phyloP scores from a whole-genome alignment of 2,888 invertebrate genomes.

The Sinelater perroti region DNA sequence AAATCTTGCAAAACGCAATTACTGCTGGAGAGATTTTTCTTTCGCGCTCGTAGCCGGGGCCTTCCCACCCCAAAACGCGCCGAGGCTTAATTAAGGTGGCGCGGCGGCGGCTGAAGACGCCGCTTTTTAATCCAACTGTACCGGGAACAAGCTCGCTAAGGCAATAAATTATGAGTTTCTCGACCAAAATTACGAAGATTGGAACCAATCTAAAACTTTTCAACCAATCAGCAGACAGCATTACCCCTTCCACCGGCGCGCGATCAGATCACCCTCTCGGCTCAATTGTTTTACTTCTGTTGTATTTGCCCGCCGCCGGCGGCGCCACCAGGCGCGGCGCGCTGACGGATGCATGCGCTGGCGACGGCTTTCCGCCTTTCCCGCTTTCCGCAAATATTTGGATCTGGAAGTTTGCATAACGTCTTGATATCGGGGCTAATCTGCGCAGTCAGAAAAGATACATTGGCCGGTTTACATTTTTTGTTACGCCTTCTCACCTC shows the following conservation, averaged over 20 bases:
- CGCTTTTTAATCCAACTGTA: slow-evolving; percentile 46
- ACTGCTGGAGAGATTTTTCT: slow-evolving; percentile 1
- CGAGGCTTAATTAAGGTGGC: slow-evolving; percentile 32
- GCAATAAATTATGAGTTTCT: slow-evolving; percentile 59
- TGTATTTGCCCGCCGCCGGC: slow-evolving; percentile 50
- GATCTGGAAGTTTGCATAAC: slow-evolving; percentile 6
- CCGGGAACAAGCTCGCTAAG: slow-evolving; percentile 49
- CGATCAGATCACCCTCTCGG: slow-evolving; percentile 46
- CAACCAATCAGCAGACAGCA: slow-evolving; percentile 57
- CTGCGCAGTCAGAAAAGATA: too few species aligned
- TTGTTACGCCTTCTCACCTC: too few species aligned
- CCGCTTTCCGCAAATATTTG: slow-evolving; percentile 12
- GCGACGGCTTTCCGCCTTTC: slow-evolving; percentile 15
- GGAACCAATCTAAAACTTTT: slow-evolving; percentile 60
- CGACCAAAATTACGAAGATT: slow-evolving; percentile 60
- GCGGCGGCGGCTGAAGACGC: slow-evolving; percentile 9
- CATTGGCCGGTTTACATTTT: too few species aligned
- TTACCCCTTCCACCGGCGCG: slow-evolving; percentile 48
- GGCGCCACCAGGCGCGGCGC: slow-evolving; percentile 45
- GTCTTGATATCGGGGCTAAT: too few species aligned
- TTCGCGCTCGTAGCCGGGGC: neutral
- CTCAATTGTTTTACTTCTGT: slow-evolving; percentile 54
- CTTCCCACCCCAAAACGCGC: slow-evolving; percentile 1
- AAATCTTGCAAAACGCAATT: slow-evolving; percentile 11
- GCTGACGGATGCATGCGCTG: slow-evolving; percentile 29